phyloP scores from a whole-genome alignment of 2,113 vertebrate genomes.

The Rhinolophus sinicus region DNA sequence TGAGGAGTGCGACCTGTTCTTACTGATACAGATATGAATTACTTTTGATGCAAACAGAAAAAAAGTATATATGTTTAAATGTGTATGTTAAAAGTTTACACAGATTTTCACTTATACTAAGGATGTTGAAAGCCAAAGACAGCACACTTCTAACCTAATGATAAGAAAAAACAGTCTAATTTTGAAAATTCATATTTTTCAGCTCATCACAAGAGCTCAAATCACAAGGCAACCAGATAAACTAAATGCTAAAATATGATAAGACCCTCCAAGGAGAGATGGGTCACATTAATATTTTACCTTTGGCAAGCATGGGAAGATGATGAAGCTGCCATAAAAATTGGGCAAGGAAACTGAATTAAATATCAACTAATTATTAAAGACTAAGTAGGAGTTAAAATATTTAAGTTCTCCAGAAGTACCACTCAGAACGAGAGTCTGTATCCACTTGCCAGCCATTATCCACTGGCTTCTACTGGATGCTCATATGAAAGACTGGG shows the following conservation, averaged over 20 bases:
- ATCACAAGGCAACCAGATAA: not conserved
- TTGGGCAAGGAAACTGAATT: not conserved
- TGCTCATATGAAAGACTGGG: not conserved
- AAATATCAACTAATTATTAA: not conserved
- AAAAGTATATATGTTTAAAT: not conserved
- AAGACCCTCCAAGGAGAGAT: not conserved
- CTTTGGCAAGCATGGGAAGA: not conserved
- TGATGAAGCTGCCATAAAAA: not conserved
- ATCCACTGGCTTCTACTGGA: not conserved
- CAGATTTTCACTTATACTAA: not conserved
- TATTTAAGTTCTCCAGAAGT: not conserved
- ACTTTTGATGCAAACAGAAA: not conserved
- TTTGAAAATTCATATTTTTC: not conserved
- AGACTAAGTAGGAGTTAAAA: not conserved
- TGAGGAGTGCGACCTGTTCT: not conserved
- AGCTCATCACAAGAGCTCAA: not conserved
- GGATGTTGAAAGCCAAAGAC: not conserved
- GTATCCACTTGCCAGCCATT: not conserved
- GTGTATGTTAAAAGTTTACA: not conserved
- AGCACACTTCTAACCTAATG: not conserved
- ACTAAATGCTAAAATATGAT: not conserved
- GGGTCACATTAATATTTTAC: not conserved
- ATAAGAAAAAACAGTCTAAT: not conserved
- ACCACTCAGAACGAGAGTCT: not conserved
- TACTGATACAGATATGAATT: not conserved